Base-by-base conservation (phyloP, 1,140 invertebrate genomes). In the Schlechtendalia chinensis region DNA sequence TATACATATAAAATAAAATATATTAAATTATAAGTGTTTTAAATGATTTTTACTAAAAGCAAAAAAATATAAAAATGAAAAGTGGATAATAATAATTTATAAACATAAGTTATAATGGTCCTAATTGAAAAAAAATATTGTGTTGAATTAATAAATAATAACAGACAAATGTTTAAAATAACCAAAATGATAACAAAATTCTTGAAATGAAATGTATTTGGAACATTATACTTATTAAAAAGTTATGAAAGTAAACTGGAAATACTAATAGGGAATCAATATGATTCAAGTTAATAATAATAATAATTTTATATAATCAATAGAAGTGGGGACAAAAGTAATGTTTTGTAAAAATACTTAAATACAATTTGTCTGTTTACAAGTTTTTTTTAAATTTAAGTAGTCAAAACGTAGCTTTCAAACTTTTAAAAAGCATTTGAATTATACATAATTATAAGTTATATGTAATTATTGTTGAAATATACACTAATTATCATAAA, bases 331-430 rank as follows among this genome's bases (percentile, higher is more conserved):
- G 14, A 69, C 11, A 53, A n/a, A 54, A 54, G 17, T 72, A 72
- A 54, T 29, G 17, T 45, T 53, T 72, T 29, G 22, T 17, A 72
- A 72, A 72, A 72, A 27, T 19, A 10, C 10, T 54, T 72, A 53
- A 19, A n/a, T 19, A 11, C 53, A 8, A 71, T 27, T 53, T 16
- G 14, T 29, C 17, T n/a, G 19, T 29, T 12, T 22, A 39, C 17
- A 59, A 17, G 53, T 22, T 22, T 58, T 58, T 22, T 75, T n/a
- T 59, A 22, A 58, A 59, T 4, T 75, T 59, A 75, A 75, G 29
- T 75, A 54, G 72, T n/a, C 53, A 75, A 75, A 75, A 75, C 72
- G 54, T 75, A 75, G 72, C 45, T 75, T 72, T 39, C 39, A 22
- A 75, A 59, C n/a, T 24, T 71, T 10, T 10, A 8, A 45, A 50